Percentiles rank a stretch among this genome's conserved stretches.
These are phyloP conservation scores for Takifugu rubripes DNA, from an alignment of 2,797 vertebrate genomes.

Conservation along the genomic window DNA sequence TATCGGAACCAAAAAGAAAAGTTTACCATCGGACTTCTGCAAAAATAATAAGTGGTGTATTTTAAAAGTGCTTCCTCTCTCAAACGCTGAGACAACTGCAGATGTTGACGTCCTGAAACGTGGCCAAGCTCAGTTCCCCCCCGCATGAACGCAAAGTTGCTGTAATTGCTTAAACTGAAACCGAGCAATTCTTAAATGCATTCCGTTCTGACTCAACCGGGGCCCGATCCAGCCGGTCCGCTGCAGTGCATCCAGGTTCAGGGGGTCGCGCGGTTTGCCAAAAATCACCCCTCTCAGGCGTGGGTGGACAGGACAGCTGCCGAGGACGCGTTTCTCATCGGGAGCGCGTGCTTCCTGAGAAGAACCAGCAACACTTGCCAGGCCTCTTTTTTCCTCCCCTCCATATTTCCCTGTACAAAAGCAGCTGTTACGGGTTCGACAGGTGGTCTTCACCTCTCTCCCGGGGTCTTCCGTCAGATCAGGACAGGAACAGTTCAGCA, in stretches of 20 bases:
- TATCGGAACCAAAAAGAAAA: too few species aligned
- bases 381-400: conserved; percentile 19
- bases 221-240: neutral
- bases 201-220: conserved; percentile 24
- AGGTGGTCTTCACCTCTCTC: conserved; percentile 41
- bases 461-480: conserved; percentile 29
- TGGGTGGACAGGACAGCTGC: conserved; percentile 40
- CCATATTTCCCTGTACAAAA: conserved; percentile 55
- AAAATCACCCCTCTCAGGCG: conserved; percentile 19
- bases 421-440: conserved; percentile 62
- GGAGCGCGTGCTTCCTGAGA: conserved; percentile 52
- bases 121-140: conserved; percentile 9
- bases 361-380: conserved; percentile 37
- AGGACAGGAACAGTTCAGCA: conserved; percentile 14
- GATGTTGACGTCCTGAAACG: too few species aligned
- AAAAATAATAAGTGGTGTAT: too few species aligned
- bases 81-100: too few species aligned
- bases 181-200: conserved; percentile 2
- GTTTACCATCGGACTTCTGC: too few species aligned
- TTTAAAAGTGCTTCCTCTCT: too few species aligned
- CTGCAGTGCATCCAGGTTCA: conserved; percentile 9
- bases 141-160: neutral
- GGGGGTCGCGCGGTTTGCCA: conserved; percentile 19
- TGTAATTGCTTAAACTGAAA: conserved; percentile 12
- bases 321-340: conserved; percentile 33